These are phyloP conservation scores for Drosophila planitibia DNA, from an alignment of 2,888 invertebrate species.

Conservation along the genomic window DNA sequence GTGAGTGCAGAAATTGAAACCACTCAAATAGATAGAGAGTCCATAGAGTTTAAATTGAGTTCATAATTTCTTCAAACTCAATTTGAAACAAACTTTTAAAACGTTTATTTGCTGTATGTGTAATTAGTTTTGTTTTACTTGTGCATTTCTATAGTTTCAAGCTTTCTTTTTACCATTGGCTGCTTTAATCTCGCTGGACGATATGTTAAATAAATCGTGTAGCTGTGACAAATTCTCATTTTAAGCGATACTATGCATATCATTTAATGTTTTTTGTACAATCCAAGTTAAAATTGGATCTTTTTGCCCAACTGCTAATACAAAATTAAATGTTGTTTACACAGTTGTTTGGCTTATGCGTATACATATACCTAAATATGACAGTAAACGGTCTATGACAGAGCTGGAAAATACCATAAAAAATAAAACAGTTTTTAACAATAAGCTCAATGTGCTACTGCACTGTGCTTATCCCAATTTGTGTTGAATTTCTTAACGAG, in stretches of 20 bases:
- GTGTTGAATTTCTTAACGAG: accelerated
- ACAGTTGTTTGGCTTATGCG: not conserved
- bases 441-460: not conserved
- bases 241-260: not conserved
- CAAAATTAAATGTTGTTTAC: not conserved
- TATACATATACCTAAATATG: not conserved
- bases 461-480: not conserved
- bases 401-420: not conserved
- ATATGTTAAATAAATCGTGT: not conserved
- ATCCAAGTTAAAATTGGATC: not conserved
- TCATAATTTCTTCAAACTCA: not conserved
- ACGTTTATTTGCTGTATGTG: not conserved
- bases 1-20: not conserved
- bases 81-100: no score
- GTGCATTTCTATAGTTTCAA: not conserved
- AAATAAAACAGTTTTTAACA: not conserved
- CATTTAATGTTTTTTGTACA: not conserved
- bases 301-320: not conserved
- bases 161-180: not conserved
- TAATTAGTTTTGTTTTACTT: not conserved
- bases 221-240: not conserved
- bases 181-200: not conserved
- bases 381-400: not conserved
- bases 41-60: not conserved
- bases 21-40: not conserved